Evolutionary conservation across 2,797 vertebrate genomes (phyloP).

Genomic region (Trematomus bernacchii): DNA sequence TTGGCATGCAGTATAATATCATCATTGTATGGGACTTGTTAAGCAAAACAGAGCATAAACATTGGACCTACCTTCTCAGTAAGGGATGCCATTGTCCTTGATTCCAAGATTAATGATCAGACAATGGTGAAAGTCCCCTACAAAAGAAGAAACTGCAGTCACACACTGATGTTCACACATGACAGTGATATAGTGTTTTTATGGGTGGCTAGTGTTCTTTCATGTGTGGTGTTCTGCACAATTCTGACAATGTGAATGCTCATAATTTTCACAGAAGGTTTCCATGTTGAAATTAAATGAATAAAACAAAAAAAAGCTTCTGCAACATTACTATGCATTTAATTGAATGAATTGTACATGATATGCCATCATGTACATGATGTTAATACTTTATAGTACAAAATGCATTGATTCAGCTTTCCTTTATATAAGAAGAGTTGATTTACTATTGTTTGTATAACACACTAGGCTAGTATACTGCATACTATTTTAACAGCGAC

Average conservation of each 20-base stretch:
- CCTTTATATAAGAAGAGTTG: background rate
- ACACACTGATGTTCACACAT: slow-evolving; percentile 18
- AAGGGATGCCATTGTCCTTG: slow-evolving; percentile 63
- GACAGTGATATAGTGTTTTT: background rate
- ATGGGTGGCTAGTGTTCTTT: background rate
- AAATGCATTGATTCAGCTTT: background rate
- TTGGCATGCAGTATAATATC: background rate
- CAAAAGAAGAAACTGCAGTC: slow-evolving; percentile 36
- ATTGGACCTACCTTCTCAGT: slow-evolving; percentile 71
- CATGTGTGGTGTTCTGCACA: background rate
- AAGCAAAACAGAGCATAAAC: background rate
- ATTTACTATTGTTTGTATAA: background rate
- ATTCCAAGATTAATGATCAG: slow-evolving; percentile 60
- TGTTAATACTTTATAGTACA: background rate
- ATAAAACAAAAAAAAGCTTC: background rate
- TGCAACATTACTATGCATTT: background rate
- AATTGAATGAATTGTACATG: background rate
- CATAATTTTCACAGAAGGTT: background rate
- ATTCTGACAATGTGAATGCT: background rate
- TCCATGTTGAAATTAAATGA: background rate
- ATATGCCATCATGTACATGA: background rate
- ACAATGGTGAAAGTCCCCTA: slow-evolving; percentile 51
- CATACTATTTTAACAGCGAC: background rate
- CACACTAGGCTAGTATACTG: background rate
- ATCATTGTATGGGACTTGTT: background rate